Evolutionary conservation across 1,140 invertebrate species (phyloP), one percentile per base, ranked within the genome.

Genomic region (Danaus melanippus): DNA sequence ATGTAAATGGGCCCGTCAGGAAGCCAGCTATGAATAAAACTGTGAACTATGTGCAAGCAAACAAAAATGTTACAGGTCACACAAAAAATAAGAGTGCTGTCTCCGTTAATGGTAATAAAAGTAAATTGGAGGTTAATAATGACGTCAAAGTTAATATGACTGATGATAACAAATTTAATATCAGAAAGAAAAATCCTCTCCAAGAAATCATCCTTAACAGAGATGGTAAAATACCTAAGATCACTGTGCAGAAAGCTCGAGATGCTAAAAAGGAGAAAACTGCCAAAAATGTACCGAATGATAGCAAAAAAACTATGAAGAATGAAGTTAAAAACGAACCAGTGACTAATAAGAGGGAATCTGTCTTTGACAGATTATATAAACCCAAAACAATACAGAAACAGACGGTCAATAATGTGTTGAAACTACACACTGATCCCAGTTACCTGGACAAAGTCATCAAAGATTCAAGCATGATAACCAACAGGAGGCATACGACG

Each of bases 351-450:
- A 54, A 55, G 56, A 43, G 46, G 43, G 58, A 69, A 58, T 79
- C 80, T 1, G 81, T 86, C 0, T 86, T 84, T 65, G 80, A 84
- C n/a, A 60, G 84, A 17, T 53, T 86, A 1, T 84, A 84, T 52
- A 84, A 86, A 66, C 82, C 81, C 0, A 86, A 83, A 66, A 9
- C 56, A 2, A 48, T 69, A n/a, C 17, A 52, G 9, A 74, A 72
- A 62, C 50, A 68, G 50, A 40, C 58, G 10, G 42, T 59, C 3
- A 62, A 75, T 42, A 66, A 79, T 32, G 65, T 64, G 0, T 46
- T 60, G 1, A 86, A 75, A 55, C 50, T 84, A 6, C 60, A 73
- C 53, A 71, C 54, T 12, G 74, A 84, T 54, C 69, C 72, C 0
- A 72, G 67, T 39, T 83, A 71, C 48, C 49, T 78, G 10, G 73